Conservation (phyloP, 2,113 vertebrate species). For the Antechinus flavipes region DNA sequence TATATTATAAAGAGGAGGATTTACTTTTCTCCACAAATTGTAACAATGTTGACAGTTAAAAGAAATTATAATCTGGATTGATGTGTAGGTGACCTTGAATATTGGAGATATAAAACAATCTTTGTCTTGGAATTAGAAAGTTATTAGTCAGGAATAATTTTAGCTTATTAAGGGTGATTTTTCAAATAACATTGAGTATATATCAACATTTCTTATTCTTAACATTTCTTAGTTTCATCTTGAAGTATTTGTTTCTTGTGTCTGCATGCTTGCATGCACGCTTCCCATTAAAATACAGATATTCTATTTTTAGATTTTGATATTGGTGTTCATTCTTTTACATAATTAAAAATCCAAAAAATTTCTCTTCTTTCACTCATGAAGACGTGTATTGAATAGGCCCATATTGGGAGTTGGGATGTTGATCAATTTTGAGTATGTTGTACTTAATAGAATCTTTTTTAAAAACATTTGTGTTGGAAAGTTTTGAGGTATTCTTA, state of each 20-base stretch:
- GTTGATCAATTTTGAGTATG: constrained; percentile 42
- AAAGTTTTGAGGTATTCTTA: constrained; percentile 56
- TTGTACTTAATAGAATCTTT: constrained; percentile 55
- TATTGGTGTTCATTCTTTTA: constrained; percentile 55
- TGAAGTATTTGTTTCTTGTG: constrained; percentile 42
- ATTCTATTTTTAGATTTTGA: constrained; percentile 58
- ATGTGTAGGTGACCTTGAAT: constrained; percentile 49
- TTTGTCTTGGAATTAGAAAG: constrained; percentile 29
- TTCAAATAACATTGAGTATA: constrained; percentile 31
- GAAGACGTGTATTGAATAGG: constrained; percentile 54
- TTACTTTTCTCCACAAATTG: not conserved
- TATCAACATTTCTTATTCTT: constrained; percentile 57
- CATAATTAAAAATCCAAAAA: constrained; percentile 53
- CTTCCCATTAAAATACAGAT: constrained; percentile 39
- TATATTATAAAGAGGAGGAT: not conserved
- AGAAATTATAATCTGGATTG: constrained; percentile 47
- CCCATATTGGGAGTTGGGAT: constrained; percentile 47
- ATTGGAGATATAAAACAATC: constrained; percentile 25
- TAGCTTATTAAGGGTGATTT: constrained; percentile 43
- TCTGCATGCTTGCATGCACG: not conserved
- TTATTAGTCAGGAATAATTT: constrained; percentile 54
- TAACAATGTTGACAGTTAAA: constrained; percentile 48
- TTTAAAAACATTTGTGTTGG: constrained; percentile 45
- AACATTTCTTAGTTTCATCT: constrained; percentile 47
- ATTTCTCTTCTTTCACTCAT: constrained; percentile 15